Evolutionary conservation across 2,797 vertebrate species (phyloP), one percentile per base, ranked within the genome.

Genomic region (Mormyrus proboscirostris): DNA sequence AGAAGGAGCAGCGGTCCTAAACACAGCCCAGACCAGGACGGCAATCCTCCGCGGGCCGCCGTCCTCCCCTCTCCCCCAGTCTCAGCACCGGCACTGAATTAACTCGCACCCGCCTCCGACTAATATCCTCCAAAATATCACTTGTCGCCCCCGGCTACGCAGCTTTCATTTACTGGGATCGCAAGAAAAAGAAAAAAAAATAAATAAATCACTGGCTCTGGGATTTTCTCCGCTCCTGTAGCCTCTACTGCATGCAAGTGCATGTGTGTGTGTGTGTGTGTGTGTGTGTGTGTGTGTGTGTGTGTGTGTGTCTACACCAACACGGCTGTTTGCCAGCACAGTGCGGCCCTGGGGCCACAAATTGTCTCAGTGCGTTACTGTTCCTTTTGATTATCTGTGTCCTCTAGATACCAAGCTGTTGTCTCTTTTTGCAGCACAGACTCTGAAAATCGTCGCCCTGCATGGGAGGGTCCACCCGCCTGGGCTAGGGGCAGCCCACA

Each of bases 61-160:
- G 90, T 88, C 90, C 90, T 91, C 79, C 91, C 89, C 90, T 92
- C 92, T 93, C 92, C 90, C 16, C 86, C 8, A 33, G 90, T 59
- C 53, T 91, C 92, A 91, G 88, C 93, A 33, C 73, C 94, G 92
- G 93, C 91, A 93, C 92, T 93, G 91, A 94, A 95, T 95, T 94
- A 95, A 94, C 93, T 94, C 92, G 91, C 94, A 92, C 92, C 91
- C 90, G 89, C 92, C 94, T 92, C 89, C 88, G 92, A 92, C 93
- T 95, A 95, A 95, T 95, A 93, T 93, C 95, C 94, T 95, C 94
- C 93, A 94, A 95, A 96, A 96, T 95, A 95, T 93, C 95, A 95
- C 88, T 91, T 89, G 83, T 92, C 89, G 93, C 94, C 94, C 92
- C 89, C 92, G 93, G 94, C 94, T 92, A 93, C 91, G 91, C 93